Evolutionary conservation across 1,140 invertebrate genomes (phyloP).

Genomic region (Physella acuta): DNA sequence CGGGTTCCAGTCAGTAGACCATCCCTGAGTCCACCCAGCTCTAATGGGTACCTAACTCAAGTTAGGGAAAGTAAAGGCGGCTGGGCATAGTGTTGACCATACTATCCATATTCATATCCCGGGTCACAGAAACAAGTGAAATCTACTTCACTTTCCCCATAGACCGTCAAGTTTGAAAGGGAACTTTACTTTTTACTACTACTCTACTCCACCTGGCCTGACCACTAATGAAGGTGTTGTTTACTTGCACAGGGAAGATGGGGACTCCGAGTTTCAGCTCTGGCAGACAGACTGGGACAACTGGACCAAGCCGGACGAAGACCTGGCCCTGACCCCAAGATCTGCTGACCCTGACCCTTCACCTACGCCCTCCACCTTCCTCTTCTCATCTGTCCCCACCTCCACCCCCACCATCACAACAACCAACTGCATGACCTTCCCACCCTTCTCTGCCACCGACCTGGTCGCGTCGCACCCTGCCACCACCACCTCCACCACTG

Average conservation of each 20-base stretch:
- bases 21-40: no score
- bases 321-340: constrained; percentile 21
- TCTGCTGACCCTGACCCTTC: constrained; percentile 13
- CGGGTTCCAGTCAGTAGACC: no score
- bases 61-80: no score
- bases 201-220: no score
- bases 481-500: neutral
- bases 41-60: no score
- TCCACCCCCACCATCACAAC: neutral
- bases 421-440: neutral
- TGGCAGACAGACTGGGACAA: constrained; percentile 38
- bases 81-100: no score
- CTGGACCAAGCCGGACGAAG: constrained; percentile 25
- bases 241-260: constrained; percentile 39
- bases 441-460: neutral
- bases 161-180: no score
- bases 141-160: no score
- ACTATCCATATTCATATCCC: no score
- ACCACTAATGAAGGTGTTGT: no score
- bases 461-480: neutral
- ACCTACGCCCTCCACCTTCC: constrained; percentile 18
- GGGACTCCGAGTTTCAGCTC: constrained; percentile 34
- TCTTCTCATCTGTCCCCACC: constrained; percentile 11
- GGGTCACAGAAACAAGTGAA: no score
- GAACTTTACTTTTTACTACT: no score